Conservation (phyloP, 92 coral and sea anemone species). For the Zoanthus sansibaricus region DNA sequence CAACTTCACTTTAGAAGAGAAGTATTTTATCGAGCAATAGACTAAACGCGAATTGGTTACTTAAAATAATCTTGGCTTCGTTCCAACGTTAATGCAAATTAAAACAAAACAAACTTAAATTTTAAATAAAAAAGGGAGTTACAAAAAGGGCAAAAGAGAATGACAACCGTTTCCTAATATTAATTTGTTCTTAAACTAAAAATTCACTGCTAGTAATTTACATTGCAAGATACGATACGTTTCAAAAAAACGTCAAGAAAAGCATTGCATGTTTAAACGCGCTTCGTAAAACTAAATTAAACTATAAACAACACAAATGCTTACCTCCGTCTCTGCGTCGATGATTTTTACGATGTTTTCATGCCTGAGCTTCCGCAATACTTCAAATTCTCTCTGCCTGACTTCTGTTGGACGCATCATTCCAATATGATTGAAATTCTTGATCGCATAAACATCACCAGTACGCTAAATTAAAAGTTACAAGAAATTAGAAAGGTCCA, state of each 20-base stretch:
- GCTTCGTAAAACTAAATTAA: no score
- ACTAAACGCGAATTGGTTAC: neutral
- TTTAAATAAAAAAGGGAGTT: neutral
- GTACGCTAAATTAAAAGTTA: conserved; percentile 73
- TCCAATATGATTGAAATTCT: conserved; percentile 84
- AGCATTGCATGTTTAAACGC: no score
- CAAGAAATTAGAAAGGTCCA: neutral
- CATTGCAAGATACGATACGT: neutral
- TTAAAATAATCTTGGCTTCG: neutral
- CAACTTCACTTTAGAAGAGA: no score
- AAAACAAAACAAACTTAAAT: neutral
- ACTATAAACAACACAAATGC: neutral
- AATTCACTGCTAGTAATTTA: neutral
- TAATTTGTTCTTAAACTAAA: neutral
- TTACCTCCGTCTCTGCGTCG: conserved; percentile 86
- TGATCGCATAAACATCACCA: conserved; percentile 82
- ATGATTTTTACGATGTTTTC: conserved; percentile 84
- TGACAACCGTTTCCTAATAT: neutral
- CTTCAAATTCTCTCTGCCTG: conserved; percentile 86
- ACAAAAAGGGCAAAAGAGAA: neutral
- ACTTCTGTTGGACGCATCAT: conserved; percentile 88
- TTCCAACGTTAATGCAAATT: neutral
- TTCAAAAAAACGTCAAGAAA: no score
- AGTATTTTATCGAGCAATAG: no score
- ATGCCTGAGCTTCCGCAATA: conserved; percentile 76